Conservation (phyloP, 2,888 invertebrate genomes). For the Hylaea fasciaria region DNA sequence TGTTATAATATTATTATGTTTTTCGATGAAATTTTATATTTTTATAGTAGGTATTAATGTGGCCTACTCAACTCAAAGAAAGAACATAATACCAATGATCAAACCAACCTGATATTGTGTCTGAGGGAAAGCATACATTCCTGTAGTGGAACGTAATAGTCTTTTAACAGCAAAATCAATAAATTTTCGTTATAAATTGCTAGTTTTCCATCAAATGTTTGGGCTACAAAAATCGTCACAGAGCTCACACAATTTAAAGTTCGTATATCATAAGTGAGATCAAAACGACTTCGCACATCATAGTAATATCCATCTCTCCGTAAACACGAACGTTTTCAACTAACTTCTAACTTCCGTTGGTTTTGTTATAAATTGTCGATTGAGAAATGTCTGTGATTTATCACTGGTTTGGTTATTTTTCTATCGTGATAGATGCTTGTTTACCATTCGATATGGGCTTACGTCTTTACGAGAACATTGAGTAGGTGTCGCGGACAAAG, state of each 20-base stretch:
- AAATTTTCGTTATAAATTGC: too few species aligned
- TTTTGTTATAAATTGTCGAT: constrained; percentile 69
- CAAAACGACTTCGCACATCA: constrained; percentile 36
- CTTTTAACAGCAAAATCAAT: too few species aligned
- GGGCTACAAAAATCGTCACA: too few species aligned
- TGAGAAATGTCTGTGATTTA: constrained; percentile 68
- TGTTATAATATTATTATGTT: too few species aligned
- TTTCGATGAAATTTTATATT: too few species aligned
- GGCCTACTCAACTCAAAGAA: too few species aligned
- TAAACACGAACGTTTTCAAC: constrained; percentile 51
- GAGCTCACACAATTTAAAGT: not conserved
- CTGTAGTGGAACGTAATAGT: too few species aligned
- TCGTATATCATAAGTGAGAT: constrained; percentile 15
- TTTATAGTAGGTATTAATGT: too few species aligned
- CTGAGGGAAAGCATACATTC: too few species aligned
- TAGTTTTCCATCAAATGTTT: too few species aligned
- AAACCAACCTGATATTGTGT: too few species aligned
- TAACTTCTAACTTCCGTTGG: constrained; percentile 61
- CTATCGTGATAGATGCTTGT: constrained; percentile 60
- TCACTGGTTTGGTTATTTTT: constrained; percentile 59
- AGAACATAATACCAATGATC: too few species aligned
- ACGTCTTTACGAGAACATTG: constrained; percentile 48
- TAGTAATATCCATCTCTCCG: constrained; percentile 41
- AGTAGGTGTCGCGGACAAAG: constrained; percentile 35
- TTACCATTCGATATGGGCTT: constrained; percentile 53